Percentiles rank a stretch among this genome's conserved stretches.
phyloP scores from a whole-genome alignment of 2,888 invertebrate genomes.

The Thecocarcelia acutangulata region DNA sequence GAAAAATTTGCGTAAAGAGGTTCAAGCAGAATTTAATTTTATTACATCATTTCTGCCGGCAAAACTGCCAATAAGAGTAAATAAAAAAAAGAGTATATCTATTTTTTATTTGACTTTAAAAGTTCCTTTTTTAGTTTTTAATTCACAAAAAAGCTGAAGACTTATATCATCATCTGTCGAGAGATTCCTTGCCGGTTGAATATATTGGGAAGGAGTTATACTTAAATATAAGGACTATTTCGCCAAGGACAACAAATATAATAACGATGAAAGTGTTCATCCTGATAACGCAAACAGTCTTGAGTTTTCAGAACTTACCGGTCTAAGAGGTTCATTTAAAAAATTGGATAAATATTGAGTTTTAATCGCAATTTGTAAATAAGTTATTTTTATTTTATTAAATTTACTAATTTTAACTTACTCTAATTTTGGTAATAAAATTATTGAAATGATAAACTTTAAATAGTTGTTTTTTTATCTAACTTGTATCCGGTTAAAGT shows the following conservation, averaged over 20 bases:
- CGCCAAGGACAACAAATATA: conserved; percentile 72
- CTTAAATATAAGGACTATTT: conserved; percentile 73
- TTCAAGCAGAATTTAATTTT: conserved; percentile 73
- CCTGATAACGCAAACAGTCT: conserved; percentile 71
- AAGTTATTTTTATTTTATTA: conserved; percentile 35
- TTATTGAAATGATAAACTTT: conserved; percentile 33
- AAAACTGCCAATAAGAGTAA: conserved; percentile 74
- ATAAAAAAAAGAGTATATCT: conserved; percentile 29
- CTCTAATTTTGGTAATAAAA: conserved; percentile 23
- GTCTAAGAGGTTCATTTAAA: conserved; percentile 75
- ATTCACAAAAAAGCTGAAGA: conserved; percentile 77
- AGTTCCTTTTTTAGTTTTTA: conserved; percentile 70
- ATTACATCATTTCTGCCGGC: conserved; percentile 74
- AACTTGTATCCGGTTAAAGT: conserved; percentile 74
- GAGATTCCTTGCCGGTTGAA: conserved; percentile 75
- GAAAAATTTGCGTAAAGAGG: conserved; percentile 75
- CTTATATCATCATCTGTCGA: conserved; percentile 74
- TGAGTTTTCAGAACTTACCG: conserved; percentile 72
- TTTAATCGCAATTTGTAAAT: conserved; percentile 17
- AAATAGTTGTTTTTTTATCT: conserved; percentile 70
- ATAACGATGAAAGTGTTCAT: conserved; percentile 75
- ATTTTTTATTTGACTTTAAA: not conserved
- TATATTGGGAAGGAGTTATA: conserved; percentile 74
- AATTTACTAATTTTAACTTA: conserved; percentile 41
- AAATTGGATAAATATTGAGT: conserved; percentile 75